Conservation (phyloP, 1,140 invertebrate genomes). For the Medauroidea extradentata region DNA sequence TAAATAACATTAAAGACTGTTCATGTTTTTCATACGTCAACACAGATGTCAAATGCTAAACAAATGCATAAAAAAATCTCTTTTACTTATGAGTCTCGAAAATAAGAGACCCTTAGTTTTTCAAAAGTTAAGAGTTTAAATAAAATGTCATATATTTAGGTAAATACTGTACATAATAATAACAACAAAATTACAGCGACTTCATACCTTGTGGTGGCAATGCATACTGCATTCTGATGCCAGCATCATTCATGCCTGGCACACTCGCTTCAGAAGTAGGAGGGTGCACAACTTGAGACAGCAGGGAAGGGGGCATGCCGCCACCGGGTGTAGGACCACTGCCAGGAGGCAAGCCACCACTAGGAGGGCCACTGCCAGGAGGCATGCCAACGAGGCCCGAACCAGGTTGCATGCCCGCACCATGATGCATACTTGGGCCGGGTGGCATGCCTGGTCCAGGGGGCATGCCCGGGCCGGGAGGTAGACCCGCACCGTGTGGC, state of each 20-base stretch:
- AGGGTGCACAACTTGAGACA: not conserved
- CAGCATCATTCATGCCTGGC: constrained; percentile 2
- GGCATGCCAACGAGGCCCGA: too few relatives aligned
- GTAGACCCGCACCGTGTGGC: constrained; percentile 32
- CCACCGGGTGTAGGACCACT: constrained; percentile 43
- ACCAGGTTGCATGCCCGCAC: constrained; percentile 41
- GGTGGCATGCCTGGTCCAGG: constrained; percentile 46
- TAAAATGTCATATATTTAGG: not conserved
- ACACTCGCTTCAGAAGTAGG: constrained; percentile 8
- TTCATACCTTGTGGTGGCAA: constrained; percentile 45
- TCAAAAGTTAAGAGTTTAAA: not conserved
- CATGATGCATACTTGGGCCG: constrained; percentile 25
- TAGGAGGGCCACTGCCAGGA: too few relatives aligned
- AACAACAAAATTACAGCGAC: constrained; percentile 20
- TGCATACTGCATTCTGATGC: constrained; percentile 19
- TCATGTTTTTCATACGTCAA: too few relatives aligned
- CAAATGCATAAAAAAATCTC: too few relatives aligned
- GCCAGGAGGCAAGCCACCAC: constrained; percentile 44
- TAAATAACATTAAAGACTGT: too few relatives aligned
- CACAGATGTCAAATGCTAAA: too few relatives aligned
- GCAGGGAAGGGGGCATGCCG: constrained; percentile 20
- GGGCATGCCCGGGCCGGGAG: constrained; percentile 44
- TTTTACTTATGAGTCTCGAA: too few relatives aligned
- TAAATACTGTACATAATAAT: not conserved
- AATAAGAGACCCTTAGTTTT: too few relatives aligned